Percentiles rank a stretch among this genome's conserved stretches.
phyloP scores from a whole-genome alignment of 92 coral and sea anemone species.

The Palythoa caribaeorum region DNA sequence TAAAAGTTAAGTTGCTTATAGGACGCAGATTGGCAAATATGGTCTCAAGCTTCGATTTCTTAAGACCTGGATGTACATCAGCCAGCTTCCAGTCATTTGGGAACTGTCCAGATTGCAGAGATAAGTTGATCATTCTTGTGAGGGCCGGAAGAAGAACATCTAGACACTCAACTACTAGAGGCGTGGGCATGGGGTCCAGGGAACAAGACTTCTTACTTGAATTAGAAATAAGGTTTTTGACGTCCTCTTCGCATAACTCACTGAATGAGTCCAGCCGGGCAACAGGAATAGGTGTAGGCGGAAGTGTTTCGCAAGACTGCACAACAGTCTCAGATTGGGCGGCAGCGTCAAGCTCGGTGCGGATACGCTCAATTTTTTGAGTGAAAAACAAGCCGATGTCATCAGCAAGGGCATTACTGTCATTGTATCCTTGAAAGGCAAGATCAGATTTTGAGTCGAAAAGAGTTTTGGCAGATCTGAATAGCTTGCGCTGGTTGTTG shows the following conservation, averaged over 20 bases:
- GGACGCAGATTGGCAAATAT: conserved; percentile 6
- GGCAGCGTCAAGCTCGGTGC: conserved; percentile 34
- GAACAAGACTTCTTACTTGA: conserved; percentile 50
- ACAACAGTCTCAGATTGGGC: background rate
- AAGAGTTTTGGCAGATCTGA: conserved; percentile 64
- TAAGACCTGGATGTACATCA: conserved; percentile 1
- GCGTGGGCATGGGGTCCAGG: conserved; percentile 52
- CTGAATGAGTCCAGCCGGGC: conserved; percentile 34
- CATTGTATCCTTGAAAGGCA: conserved; percentile 45
- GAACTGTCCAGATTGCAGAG: background rate
- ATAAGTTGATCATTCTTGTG: background rate
- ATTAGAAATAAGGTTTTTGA: conserved; percentile 20
- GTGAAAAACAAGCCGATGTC: conserved; percentile 46
- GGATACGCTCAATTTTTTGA: conserved; percentile 19
- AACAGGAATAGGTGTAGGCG: background rate
- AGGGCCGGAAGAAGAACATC: background rate
- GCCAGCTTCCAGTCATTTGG: conserved; percentile 7
- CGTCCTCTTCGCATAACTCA: background rate
- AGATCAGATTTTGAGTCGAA: conserved; percentile 51
- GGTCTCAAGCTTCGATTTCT: conserved; percentile 3
- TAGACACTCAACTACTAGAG: conserved; percentile 28
- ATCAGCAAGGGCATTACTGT: conserved; percentile 50
- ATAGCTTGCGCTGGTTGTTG: conserved; percentile 61
- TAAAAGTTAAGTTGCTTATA: background rate
- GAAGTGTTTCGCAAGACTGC: background rate